phyloP scores from a whole-genome alignment of 2,797 vertebrate species.

The Pachyuromys duprasi region DNA sequence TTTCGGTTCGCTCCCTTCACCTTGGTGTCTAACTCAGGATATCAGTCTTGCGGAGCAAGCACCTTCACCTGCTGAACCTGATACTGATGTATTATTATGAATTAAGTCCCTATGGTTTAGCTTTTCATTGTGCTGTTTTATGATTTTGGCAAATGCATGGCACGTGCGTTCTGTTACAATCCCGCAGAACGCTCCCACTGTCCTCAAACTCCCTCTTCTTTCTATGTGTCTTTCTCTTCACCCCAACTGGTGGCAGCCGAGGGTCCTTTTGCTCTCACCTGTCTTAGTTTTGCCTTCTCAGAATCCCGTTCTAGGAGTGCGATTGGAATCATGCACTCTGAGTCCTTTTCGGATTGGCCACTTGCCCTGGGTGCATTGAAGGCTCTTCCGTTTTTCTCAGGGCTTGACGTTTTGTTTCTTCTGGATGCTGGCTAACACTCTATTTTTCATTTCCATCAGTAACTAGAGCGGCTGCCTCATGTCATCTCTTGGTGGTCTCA shows the following conservation, averaged over 20 bases:
- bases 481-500: not conserved
- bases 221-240: not conserved
- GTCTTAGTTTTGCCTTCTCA: conserved; percentile 11
- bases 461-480: not conserved
- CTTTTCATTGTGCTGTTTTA: not conserved
- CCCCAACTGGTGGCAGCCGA: not conserved
- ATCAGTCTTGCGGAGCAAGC: not conserved
- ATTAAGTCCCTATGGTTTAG: not conserved
- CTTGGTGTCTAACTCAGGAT: not conserved
- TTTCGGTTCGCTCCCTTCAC: not conserved
- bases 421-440: not conserved
- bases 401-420: not conserved
- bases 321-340: not conserved
- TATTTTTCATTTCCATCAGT: not conserved
- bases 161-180: not conserved
- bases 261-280: not conserved
- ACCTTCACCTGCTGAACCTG: not conserved
- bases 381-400: not conserved
- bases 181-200: not conserved
- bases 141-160: not conserved
- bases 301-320: not conserved
- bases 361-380: not conserved
- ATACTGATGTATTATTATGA: not conserved
- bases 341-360: not conserved
- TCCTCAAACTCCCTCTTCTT: not conserved